Percentiles rank a stretch among this genome's conserved stretches.
These are phyloP conservation scores for Eupleurogrammus muticus DNA, from an alignment of 2,797 vertebrate species.

Conservation along the genomic window DNA sequence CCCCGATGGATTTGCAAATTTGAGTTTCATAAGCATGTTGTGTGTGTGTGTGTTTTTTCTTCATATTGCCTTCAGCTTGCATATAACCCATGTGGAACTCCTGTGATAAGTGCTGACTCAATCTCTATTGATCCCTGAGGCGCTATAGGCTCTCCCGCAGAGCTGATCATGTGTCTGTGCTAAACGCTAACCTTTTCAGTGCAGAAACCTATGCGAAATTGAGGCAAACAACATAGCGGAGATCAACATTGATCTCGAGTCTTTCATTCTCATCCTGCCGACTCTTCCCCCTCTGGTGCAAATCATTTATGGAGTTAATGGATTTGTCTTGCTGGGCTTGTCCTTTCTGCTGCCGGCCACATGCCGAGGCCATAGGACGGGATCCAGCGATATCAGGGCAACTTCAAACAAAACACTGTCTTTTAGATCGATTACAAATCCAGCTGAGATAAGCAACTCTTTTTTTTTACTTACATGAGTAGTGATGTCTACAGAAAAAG, in stretches of 20 bases:
- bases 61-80: conserved; percentile 39
- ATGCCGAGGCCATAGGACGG: conserved; percentile 57
- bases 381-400: conserved; percentile 45
- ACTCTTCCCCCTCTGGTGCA: conserved; percentile 43
- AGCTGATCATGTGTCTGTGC: conserved; percentile 32
- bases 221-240: conserved; percentile 32
- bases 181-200: conserved; percentile 44
- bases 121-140: conserved; percentile 51
- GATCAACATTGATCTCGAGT: conserved; percentile 55
- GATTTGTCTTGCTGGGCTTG: conserved; percentile 68
- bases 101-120: conserved; percentile 60
- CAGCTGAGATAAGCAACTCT: conserved; percentile 33
- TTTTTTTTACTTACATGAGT: conserved; percentile 9
- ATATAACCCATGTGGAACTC: conserved; percentile 37
- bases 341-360: conserved; percentile 47
- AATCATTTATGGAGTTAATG: conserved; percentile 72
- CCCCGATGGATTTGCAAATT: conserved; percentile 35
- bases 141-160: conserved; percentile 36
- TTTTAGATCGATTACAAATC: conserved; percentile 55
- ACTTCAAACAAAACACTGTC: conserved; percentile 40
- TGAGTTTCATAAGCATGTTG: conserved; percentile 19
- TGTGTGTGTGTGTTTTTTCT: too few species aligned
- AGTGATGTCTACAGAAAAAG: neutral
- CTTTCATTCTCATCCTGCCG: conserved; percentile 51
- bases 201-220: conserved; percentile 40